Evolutionary conservation across 2,888 invertebrate species (phyloP).

Genomic region (Cyaniris semiargus): DNA sequence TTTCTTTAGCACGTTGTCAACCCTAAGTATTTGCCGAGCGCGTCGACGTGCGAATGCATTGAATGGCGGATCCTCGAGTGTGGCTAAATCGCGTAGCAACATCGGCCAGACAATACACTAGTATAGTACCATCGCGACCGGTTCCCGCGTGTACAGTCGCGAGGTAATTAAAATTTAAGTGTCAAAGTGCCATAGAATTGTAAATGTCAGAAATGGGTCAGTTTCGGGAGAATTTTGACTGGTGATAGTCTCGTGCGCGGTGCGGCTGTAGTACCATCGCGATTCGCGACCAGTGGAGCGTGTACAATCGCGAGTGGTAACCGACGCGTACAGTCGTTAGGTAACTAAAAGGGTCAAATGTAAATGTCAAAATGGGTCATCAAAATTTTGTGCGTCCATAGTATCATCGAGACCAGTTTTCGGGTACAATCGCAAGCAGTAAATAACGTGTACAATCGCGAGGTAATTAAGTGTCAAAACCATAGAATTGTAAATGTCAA

Average conservation of each 20-base stretch:
- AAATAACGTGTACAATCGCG: background rate
- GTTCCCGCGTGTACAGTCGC: background rate
- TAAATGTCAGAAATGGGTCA: background rate
- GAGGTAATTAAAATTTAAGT: background rate
- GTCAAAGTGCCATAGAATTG: background rate
- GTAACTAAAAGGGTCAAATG: no score
- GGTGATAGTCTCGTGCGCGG: no score
- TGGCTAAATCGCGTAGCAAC: constrained; percentile 27
- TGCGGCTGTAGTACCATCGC: no score
- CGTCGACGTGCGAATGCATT: constrained; percentile 39
- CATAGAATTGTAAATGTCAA: background rate
- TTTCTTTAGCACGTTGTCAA: background rate
- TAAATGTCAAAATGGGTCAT: background rate
- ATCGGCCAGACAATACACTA: constrained; percentile 10
- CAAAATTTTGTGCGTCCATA: background rate
- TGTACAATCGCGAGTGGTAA: no score
- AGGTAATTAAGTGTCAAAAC: background rate
- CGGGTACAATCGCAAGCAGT: background rate
- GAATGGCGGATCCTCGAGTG: constrained; percentile 37
- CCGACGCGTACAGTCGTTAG: no score
- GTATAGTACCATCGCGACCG: background rate
- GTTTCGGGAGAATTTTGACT: no score
- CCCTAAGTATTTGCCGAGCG: constrained; percentile 31
- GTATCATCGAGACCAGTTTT: background rate
- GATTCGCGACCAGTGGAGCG: no score